Conservation (phyloP, 64 coral and sea anemone genomes). For the Stichodactyla helianthus region DNA sequence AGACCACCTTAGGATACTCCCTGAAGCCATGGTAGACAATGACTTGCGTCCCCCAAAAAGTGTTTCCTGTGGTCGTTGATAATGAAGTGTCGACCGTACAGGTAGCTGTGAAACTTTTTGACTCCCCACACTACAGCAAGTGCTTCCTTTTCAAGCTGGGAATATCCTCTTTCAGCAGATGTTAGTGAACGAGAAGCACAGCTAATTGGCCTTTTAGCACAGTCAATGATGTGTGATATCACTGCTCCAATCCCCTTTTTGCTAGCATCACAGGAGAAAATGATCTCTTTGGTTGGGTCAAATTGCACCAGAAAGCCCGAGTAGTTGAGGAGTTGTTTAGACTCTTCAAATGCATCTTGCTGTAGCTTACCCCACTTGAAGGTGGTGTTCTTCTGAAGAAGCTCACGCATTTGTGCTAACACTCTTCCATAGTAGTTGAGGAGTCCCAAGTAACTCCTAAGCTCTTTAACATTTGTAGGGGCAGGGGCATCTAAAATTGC, state of each 20-base stretch:
- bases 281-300: conserved; percentile 45
- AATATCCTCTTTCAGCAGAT: conserved; percentile 36
- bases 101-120: neutral
- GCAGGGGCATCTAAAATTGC: conserved; percentile 36
- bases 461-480: conserved; percentile 27
- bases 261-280: conserved; percentile 47
- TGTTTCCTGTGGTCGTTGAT: neutral
- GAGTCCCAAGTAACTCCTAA: conserved; percentile 33
- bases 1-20: neutral
- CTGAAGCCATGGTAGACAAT: conserved; percentile 18
- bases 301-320: conserved; percentile 19
- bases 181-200: conserved; percentile 37
- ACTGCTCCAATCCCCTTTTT: conserved; percentile 47
- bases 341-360: conserved; percentile 25
- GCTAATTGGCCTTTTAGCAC: conserved; percentile 32
- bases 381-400: conserved; percentile 16
- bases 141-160: conserved; percentile 58
- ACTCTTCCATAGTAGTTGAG: conserved; percentile 39
- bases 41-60: neutral
- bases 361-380: conserved; percentile 21
- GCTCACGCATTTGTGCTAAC: conserved; percentile 17
- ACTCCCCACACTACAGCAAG: conserved; percentile 27
- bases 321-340: conserved; percentile 18
- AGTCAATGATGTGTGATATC: conserved; percentile 55
- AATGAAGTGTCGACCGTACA: neutral